phyloP scores from a whole-genome alignment of 2,113 vertebrate genomes.

The Corythornis madagascariensis region DNA sequence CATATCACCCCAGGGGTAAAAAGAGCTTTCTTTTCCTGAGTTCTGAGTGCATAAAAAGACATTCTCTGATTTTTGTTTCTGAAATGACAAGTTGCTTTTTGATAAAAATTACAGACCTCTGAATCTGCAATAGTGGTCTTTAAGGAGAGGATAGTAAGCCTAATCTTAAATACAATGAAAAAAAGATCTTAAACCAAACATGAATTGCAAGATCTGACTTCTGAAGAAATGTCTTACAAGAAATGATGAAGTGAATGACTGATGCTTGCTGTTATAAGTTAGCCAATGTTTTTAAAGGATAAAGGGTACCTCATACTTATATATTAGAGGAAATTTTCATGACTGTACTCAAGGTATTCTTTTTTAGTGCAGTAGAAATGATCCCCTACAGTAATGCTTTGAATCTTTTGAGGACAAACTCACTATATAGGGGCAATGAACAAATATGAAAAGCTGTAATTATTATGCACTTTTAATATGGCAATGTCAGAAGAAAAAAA shows the following conservation, averaged over 20 bases:
- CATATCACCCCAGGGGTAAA: conserved; percentile 24
- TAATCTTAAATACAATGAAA: background rate
- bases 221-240: background rate
- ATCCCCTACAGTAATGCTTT: background rate
- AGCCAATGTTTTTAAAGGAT: background rate
- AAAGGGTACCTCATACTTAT: background rate
- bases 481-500: background rate
- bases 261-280: background rate
- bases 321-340: background rate
- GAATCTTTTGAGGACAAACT: background rate
- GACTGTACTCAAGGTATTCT: background rate
- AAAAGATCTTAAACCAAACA: background rate
- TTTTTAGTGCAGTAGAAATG: background rate
- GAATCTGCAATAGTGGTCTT: background rate
- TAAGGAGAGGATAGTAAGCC: background rate
- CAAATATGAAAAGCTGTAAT: background rate
- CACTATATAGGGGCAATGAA: background rate
- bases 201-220: background rate
- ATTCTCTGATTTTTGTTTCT: conserved; percentile 8
- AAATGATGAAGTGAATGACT: background rate
- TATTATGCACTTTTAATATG: background rate
- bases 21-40: conserved; percentile 11
- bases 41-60: background rate
- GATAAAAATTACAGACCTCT: conserved; percentile 12
- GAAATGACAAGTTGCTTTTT: background rate